Percentiles rank a stretch among this genome's conserved stretches.
These are phyloP conservation scores for Agrotis exclamationis DNA, from an alignment of 2,888 invertebrate genomes.

Conservation along the genomic window DNA sequence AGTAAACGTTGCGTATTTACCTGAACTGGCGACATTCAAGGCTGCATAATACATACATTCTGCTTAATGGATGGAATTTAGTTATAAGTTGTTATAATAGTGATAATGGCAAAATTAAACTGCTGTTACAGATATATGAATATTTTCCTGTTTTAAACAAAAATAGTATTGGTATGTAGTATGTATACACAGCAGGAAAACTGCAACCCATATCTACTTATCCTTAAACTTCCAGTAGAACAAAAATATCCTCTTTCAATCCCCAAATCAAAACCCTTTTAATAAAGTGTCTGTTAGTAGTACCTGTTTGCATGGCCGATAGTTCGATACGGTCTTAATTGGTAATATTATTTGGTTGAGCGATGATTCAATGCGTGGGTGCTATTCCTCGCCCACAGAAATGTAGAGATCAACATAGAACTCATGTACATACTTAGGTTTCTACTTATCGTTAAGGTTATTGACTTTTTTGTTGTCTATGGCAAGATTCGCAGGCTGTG, in stretches of 20 bases:
- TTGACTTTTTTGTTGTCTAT: slow-evolving; percentile 32
- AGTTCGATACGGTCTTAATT: slow-evolving; percentile 23
- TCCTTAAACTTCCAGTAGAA: background rate
- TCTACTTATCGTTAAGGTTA: slow-evolving; percentile 32
- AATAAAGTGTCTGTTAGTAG: no score
- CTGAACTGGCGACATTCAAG: slow-evolving; percentile 75
- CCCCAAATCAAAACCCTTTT: background rate
- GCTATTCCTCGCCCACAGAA: slow-evolving; percentile 56
- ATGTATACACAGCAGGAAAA: slow-evolving; percentile 43
- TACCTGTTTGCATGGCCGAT: background rate
- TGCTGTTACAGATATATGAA: slow-evolving; percentile 4
- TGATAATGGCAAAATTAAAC: slow-evolving; percentile 17
- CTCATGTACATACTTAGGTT: slow-evolving; percentile 5
- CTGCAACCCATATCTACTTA: background rate
- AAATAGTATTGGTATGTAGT: slow-evolving; percentile 10
- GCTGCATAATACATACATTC: slow-evolving; percentile 58
- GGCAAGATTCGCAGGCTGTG: slow-evolving; percentile 1
- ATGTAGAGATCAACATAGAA: slow-evolving; percentile 25
- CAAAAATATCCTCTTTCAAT: slow-evolving; percentile 1
- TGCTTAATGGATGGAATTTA: slow-evolving; percentile 33
- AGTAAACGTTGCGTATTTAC: slow-evolving; percentile 74
- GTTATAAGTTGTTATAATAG: background rate
- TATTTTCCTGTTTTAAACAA: slow-evolving; percentile 46
- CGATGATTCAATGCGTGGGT: slow-evolving; percentile 65
- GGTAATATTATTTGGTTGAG: slow-evolving; percentile 27